Evolutionary conservation across 2,113 vertebrate species (phyloP).

Genomic region (Glareola pratincola): DNA sequence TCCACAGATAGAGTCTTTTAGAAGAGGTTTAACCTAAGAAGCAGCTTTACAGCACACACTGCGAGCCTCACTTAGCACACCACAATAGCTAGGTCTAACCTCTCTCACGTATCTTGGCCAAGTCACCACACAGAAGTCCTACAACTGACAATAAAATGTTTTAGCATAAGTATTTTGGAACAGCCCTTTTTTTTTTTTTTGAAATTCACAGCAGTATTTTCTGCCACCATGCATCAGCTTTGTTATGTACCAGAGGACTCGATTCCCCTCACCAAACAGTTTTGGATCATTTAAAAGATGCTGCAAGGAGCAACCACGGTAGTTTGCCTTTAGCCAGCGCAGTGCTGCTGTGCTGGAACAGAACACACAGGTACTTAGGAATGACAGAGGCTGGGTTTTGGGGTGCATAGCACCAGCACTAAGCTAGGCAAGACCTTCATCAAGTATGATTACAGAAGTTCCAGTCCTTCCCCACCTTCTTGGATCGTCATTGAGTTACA

Average conservation of each 20-base stretch:
- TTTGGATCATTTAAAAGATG: not conserved
- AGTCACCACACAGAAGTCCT: not conserved
- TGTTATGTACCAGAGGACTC: not conserved
- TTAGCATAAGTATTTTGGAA: not conserved
- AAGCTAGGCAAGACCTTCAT: not conserved
- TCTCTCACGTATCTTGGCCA: not conserved
- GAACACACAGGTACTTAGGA: not conserved
- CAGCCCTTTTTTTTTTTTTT: not conserved
- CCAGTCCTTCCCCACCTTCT: not conserved
- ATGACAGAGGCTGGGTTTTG: not conserved
- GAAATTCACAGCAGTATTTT: not conserved
- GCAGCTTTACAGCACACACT: not conserved
- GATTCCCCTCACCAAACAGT: not conserved
- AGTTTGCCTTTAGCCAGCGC: not conserved
- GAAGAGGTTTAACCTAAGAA: not conserved
- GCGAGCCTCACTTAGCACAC: not conserved
- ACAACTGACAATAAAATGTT: not conserved
- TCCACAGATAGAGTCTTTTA: not conserved
- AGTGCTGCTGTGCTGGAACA: not conserved
- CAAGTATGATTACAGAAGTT: not conserved
- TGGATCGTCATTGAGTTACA: not conserved
- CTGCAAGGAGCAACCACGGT: not conserved
- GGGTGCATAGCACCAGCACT: not conserved
- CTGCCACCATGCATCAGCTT: not conserved
- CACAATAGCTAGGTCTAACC: not conserved